Evolutionary conservation across 2,797 vertebrate genomes (phyloP).

Genomic region (Nannoperca obscura): DNA sequence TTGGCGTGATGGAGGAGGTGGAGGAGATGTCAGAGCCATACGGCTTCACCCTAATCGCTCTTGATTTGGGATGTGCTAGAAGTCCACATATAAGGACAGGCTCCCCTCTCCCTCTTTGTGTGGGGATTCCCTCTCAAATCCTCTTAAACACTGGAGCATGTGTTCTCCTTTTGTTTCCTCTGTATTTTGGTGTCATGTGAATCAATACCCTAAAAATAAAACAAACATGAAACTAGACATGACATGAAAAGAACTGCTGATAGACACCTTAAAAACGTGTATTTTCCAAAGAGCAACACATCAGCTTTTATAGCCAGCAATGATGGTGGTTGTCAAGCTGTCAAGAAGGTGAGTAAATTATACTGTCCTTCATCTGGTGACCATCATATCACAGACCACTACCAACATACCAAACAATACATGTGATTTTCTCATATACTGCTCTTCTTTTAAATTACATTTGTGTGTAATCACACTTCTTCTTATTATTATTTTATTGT

Average conservation of each 20-base stretch:
- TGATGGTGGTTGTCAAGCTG: constrained; percentile 9
- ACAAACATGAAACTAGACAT: not conserved
- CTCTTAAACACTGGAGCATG: constrained; percentile 53
- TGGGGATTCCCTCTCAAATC: constrained; percentile 66
- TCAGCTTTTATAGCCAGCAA: not conserved
- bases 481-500: not conserved
- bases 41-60: constrained; percentile 21
- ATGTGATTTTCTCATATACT: not conserved
- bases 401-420: not conserved
- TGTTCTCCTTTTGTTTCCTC: constrained; percentile 25
- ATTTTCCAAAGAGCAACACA: not conserved
- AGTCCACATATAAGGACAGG: not conserved
- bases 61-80: not conserved
- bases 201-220: not conserved
- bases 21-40: constrained; percentile 1
- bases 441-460: not conserved
- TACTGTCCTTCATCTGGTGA: not conserved
- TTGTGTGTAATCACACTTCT: not conserved
- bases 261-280: too few species aligned
- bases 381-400: not conserved
- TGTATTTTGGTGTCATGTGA: constrained; percentile 1
- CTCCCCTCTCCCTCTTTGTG: constrained; percentile 30
- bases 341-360: not conserved
- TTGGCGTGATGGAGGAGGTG: constrained; percentile 1
- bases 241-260: not conserved